A percentile compares a stretch with the other conserved stretches of the same genome.
Evolutionary conservation across 2,888 invertebrate species (phyloP).

Genomic region (Asteroscopus sphinx): DNA sequence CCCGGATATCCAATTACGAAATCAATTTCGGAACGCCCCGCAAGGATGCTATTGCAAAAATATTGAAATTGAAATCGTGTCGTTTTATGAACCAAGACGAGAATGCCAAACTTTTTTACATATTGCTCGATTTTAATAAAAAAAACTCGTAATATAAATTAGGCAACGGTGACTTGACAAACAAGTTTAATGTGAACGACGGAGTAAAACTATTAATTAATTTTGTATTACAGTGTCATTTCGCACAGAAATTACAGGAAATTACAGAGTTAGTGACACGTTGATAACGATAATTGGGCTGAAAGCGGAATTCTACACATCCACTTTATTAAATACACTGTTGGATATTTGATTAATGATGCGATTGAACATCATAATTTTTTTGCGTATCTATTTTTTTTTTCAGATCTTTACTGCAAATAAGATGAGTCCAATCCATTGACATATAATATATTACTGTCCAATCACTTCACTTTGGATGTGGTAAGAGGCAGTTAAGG

Average conservation of each 20-base stretch:
- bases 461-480: neutral
- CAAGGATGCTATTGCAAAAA: slow-evolving; percentile 15
- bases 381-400: neutral
- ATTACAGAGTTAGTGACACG: slow-evolving; percentile 65
- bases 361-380: neutral
- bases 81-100: slow-evolving; percentile 28
- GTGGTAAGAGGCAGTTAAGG: no score
- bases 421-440: no score
- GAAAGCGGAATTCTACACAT: slow-evolving; percentile 25
- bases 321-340: slow-evolving; percentile 18
- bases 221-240: slow-evolving; percentile 58
- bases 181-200: slow-evolving; percentile 61
- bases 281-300: slow-evolving; percentile 56
- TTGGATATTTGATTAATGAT: slow-evolving; percentile 20
- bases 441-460: no score
- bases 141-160: slow-evolving; percentile 63
- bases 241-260: slow-evolving; percentile 62
- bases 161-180: slow-evolving; percentile 69
- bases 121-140: slow-evolving; percentile 42
- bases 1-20: slow-evolving; percentile 60
- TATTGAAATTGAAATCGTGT: slow-evolving; percentile 13
- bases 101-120: slow-evolving; percentile 33
- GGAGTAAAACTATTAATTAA: slow-evolving; percentile 72
- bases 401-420: neutral
- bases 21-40: slow-evolving; percentile 46